A percentile compares a stretch with the other conserved stretches of the same genome.
These are phyloP conservation scores for Tuberolachnus salignus DNA, from an alignment of 2,888 invertebrate species.

Conservation along the genomic window DNA sequence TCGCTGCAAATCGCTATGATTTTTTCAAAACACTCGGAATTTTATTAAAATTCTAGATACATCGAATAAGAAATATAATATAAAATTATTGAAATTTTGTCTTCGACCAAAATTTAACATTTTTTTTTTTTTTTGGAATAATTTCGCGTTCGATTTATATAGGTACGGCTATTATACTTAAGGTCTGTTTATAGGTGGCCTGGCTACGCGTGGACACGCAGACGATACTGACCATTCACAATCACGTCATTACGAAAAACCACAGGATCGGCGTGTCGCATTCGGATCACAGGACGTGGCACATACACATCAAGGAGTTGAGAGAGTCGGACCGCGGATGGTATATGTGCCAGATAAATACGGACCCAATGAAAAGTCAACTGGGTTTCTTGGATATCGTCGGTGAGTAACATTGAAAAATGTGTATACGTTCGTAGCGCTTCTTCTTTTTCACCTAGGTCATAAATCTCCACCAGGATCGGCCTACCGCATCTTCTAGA, in stretches of 20 bases:
- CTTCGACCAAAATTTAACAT: neutral
- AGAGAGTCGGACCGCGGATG: conserved; percentile 80
- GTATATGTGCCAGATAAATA: conserved; percentile 81
- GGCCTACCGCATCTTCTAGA: too few species aligned
- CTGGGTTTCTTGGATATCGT: conserved; percentile 72
- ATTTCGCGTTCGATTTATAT: too few species aligned
- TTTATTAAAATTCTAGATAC: too few species aligned
- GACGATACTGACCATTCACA: conserved; percentile 85
- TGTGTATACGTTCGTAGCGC: too few species aligned
- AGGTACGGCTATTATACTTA: too few species aligned
- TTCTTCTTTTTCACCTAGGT: too few species aligned
- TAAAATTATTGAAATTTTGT: too few species aligned
- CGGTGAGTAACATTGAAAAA: conserved; percentile 64
- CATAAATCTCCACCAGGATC: too few species aligned
- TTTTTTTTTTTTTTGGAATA: neutral
- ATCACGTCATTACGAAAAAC: conserved; percentile 88
- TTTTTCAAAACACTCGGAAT: too few species aligned
- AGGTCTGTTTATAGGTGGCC: conserved; percentile 73
- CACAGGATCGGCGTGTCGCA: conserved; percentile 80
- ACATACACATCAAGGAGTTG: conserved; percentile 79
- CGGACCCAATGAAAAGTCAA: conserved; percentile 78
- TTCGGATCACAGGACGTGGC: conserved; percentile 82
- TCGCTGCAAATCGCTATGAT: too few species aligned
- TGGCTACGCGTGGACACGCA: conserved; percentile 90
- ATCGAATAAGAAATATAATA: too few species aligned